phyloP scores from a whole-genome alignment of 2,888 invertebrate genomes.

The Hemicrepidius hirtus region DNA sequence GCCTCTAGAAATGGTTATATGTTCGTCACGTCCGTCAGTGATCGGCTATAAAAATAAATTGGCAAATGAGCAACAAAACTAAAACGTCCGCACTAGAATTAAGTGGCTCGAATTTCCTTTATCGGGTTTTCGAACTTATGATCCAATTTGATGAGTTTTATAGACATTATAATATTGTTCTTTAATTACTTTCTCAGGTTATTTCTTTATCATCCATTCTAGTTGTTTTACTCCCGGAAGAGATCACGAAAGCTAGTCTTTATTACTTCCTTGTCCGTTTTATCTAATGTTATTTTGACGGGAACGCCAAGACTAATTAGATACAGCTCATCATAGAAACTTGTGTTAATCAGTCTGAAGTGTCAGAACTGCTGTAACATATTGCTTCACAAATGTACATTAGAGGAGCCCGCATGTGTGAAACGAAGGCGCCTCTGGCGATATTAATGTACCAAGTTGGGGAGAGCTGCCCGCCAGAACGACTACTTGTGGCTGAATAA shows the following conservation, averaged over 20 bases:
- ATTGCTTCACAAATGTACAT: slow-evolving; percentile 50
- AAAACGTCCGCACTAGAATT: slow-evolving; percentile 2
- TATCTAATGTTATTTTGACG: slow-evolving; percentile 40
- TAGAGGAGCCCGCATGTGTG: slow-evolving; percentile 49
- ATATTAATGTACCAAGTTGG: slow-evolving; percentile 60
- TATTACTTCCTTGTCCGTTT: slow-evolving; percentile 24
- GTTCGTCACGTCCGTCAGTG: slow-evolving; percentile 32
- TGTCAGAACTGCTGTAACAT: slow-evolving; percentile 49
- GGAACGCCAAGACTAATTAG: slow-evolving; percentile 44
- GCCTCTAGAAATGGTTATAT: slow-evolving; percentile 26
- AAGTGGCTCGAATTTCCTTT: not conserved
- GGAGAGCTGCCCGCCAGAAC: slow-evolving; percentile 53
- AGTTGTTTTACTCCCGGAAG: slow-evolving; percentile 20
- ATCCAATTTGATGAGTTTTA: too few relatives aligned
- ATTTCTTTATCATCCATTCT: not conserved
- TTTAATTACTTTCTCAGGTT: too few relatives aligned
- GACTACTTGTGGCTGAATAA: slow-evolving; percentile 61
- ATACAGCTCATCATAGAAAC: slow-evolving; percentile 46
- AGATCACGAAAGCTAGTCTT: slow-evolving; percentile 9
- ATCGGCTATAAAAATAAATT: slow-evolving; percentile 39
- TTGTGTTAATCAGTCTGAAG: slow-evolving; percentile 49
- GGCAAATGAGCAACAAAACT: slow-evolving; percentile 26
- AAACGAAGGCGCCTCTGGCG: slow-evolving; percentile 52
- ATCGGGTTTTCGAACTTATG: not conserved
- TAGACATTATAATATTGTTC: too few relatives aligned